Percentiles rank a stretch among this genome's conserved stretches.
phyloP scores from a whole-genome alignment of 2,888 invertebrate genomes.

The Xanthia icteritia region DNA sequence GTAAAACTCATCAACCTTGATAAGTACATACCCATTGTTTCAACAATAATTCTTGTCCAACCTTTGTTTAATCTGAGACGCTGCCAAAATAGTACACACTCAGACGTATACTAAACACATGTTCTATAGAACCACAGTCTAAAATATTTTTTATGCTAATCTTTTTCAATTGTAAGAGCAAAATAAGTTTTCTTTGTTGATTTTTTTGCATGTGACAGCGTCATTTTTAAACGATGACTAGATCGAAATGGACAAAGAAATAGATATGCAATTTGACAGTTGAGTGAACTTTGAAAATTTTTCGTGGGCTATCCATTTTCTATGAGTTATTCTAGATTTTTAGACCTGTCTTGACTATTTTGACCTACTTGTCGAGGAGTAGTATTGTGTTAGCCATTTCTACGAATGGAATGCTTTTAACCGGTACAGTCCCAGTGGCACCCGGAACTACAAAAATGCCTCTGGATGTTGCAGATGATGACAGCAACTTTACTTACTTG shows the following conservation, averaged over 20 bases:
- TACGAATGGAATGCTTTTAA: background rate
- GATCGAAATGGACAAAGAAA: slow-evolving; percentile 71
- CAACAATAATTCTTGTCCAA: slow-evolving; percentile 58
- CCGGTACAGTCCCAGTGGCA: too few relatives aligned
- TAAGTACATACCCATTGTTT: slow-evolving; percentile 35
- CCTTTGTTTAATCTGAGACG: slow-evolving; percentile 45
- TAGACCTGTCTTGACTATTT: slow-evolving; percentile 25
- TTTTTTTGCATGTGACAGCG: slow-evolving; percentile 69
- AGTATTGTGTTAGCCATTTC: background rate
- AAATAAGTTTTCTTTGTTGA: slow-evolving; percentile 47
- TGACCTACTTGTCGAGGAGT: slow-evolving; percentile 22
- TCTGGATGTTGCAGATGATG: too few relatives aligned
- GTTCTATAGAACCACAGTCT: slow-evolving; percentile 61
- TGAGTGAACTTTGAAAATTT: slow-evolving; percentile 69
- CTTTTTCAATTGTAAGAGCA: slow-evolving; percentile 43
- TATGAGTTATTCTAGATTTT: slow-evolving; percentile 25
- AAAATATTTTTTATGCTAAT: slow-evolving; percentile 43
- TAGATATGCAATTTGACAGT: slow-evolving; percentile 71
- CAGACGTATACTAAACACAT: slow-evolving; percentile 56
- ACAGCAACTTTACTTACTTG: too few relatives aligned
- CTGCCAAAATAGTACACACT: slow-evolving; percentile 59
- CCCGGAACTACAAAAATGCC: background rate
- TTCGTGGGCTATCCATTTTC: slow-evolving; percentile 29
- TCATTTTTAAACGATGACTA: slow-evolving; percentile 61
- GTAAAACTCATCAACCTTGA: slow-evolving; percentile 45